Evolutionary conservation across 2,888 invertebrate genomes (phyloP).

Genomic region (Portevinia maculata): DNA sequence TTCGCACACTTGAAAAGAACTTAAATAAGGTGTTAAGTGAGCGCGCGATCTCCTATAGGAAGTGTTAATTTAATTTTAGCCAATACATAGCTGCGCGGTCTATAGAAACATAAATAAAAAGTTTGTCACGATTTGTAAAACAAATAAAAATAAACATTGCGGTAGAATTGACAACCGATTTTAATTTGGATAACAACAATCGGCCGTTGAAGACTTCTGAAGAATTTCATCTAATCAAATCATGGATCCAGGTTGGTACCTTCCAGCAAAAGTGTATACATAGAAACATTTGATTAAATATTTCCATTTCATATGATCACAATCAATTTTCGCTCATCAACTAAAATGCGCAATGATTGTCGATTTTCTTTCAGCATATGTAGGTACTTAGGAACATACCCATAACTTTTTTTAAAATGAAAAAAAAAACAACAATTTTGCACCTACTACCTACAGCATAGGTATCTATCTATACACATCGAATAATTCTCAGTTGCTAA

Average conservation of each 20-base stretch:
- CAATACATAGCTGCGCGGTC: conserved; percentile 49
- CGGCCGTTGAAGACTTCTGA: neutral
- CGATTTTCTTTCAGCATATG: neutral
- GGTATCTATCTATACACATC: neutral
- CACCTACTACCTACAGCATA: conserved; percentile 1
- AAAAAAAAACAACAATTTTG: neutral
- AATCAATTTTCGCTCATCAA: conserved; percentile 44
- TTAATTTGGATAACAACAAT: conserved; percentile 45
- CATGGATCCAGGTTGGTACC: conserved; percentile 69
- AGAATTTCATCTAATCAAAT: neutral
- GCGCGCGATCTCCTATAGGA: conserved; percentile 78
- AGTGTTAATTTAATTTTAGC: conserved; percentile 78
- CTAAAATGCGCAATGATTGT: conserved; percentile 17
- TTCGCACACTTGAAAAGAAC: conserved; percentile 64
- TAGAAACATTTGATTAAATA: conserved; percentile 40
- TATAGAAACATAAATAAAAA: conserved; percentile 4
- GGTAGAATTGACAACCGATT: conserved; percentile 38
- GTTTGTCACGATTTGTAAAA: conserved; percentile 20
- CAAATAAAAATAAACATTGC: conserved; percentile 8
- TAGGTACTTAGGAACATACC: too few species aligned
- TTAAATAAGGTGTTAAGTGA: conserved; percentile 80
- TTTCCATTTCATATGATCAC: conserved; percentile 40
- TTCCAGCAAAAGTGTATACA: conserved; percentile 13
- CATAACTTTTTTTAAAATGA: conserved; percentile 1
- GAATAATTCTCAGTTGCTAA: conserved; percentile 44